Base-by-base conservation (phyloP, 2,888 invertebrate genomes). In the Nemurella pictetii region DNA sequence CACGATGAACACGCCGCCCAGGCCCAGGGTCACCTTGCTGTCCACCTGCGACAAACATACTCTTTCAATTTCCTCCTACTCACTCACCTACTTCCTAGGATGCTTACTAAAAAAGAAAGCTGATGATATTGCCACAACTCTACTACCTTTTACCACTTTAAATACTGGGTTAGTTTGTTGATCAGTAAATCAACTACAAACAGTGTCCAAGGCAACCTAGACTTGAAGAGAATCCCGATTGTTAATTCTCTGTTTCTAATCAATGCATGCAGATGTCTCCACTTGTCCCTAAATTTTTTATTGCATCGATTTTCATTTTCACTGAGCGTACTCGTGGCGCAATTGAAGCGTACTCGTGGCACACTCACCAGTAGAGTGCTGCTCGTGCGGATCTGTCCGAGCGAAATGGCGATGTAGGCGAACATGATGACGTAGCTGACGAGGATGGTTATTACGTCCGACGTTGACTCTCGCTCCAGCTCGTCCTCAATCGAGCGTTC, bases 371-470 rank as follows among this genome's bases (percentile, higher is more conserved):
- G 32, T 32, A 84, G 89, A 74, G 96, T 92, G n/a, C 93, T 92
- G 88, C 94, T 94, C 0, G 94, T 94, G 87, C 95, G 95, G 87
- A 96, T 94, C 87, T 98, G 95, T 9, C 99, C 99, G 85, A 99
- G 93, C 0, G 98, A 95, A 85, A 99, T 94, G 0, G 99, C 96
- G 87, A 99, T 98, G 89, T 99, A 99, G 28, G 95, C 95, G 91
- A 99, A 99, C 99, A 99, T 99, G 87, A 99, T 97, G 87, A 98
- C 90, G 90, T 99, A 99, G 0, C 98, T 98, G 84, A 98, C 95
- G 20, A 97, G 91, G 88, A 99, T 98, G 0, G 99, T 99, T 2
- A 94, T 91, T 27, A 99, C 94, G 90, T 99, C 99, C 0, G 98
- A 97, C 87, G 95, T 93, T 2, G 98, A 97, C 91, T 98, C 98